phyloP scores from a whole-genome alignment of 2,113 vertebrate species.

The Neoarius graeffei region DNA sequence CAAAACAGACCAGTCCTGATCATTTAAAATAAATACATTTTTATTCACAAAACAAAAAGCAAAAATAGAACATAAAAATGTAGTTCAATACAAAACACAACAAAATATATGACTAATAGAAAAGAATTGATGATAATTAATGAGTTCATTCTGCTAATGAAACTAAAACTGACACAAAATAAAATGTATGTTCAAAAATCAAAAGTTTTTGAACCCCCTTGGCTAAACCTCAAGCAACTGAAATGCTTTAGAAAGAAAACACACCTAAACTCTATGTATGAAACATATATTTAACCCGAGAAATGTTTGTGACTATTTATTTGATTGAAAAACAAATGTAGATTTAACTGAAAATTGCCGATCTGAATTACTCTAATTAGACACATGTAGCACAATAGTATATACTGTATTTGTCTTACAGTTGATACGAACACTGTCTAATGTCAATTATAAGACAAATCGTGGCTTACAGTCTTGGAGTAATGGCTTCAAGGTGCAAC shows the following conservation, averaged over 20 bases:
- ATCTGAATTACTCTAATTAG: not conserved
- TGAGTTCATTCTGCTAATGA: not conserved
- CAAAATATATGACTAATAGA: not conserved
- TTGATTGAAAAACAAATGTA: not conserved
- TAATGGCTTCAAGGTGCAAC: not conserved
- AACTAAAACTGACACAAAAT: not conserved
- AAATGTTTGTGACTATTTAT: not conserved
- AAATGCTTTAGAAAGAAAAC: not conserved
- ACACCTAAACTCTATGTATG: not conserved
- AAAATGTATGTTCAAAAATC: not conserved
- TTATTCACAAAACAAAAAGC: not conserved
- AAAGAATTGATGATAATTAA: not conserved
- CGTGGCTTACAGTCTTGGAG: not conserved
- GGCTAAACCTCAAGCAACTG: not conserved
- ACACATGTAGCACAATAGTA: not conserved
- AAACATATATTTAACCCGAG: not conserved
- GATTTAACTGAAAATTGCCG: not conserved
- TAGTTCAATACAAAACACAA: not conserved
- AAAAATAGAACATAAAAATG: not conserved
- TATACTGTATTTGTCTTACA: not conserved
- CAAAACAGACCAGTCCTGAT: not conserved
- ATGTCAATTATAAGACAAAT: not conserved
- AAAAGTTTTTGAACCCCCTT: not conserved
- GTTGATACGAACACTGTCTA: not conserved
- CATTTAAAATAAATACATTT: not conserved